These are phyloP conservation scores for Serrognathus titanus DNA, from an alignment of 2,888 invertebrate species.

Conservation along the genomic window DNA sequence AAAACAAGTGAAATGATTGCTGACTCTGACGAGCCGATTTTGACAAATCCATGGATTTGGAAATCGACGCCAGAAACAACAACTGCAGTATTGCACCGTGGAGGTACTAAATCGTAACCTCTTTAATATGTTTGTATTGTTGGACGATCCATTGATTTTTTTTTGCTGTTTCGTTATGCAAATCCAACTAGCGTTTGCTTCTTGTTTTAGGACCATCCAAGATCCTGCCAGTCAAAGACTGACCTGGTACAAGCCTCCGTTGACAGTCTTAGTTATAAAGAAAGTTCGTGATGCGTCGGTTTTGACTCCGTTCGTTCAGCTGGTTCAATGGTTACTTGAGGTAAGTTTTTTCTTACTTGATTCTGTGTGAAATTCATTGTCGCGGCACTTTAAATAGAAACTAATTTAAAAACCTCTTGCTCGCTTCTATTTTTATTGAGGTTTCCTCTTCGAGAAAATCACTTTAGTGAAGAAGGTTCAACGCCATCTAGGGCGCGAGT, in stretches of 20 bases:
- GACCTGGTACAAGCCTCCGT: constrained; percentile 95
- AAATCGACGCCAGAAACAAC: too few species aligned
- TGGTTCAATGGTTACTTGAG: constrained; percentile 90
- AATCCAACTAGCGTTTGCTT: constrained; percentile 6
- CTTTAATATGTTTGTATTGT: not conserved
- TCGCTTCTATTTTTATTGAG: too few species aligned
- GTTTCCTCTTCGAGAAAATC: too few species aligned
- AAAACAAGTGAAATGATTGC: too few species aligned
- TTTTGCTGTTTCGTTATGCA: too few species aligned
- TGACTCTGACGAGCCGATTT: too few species aligned
- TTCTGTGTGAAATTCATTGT: not conserved
- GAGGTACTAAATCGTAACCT: not conserved
- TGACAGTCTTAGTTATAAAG: constrained; percentile 95
- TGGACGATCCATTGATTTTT: too few species aligned
- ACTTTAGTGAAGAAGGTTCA: too few species aligned
- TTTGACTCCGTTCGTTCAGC: constrained; percentile 84
- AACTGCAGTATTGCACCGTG: not conserved
- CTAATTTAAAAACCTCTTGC: too few species aligned
- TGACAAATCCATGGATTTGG: too few species aligned
- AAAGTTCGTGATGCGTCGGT: constrained; percentile 91
- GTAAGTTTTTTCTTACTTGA: constrained; percentile 53
- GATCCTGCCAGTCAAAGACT: constrained; percentile 95
- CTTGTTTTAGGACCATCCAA: constrained; percentile 81
- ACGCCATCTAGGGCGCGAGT: too few species aligned
- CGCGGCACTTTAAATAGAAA: too few species aligned